Evolutionary conservation across 2,797 vertebrate genomes (phyloP).

Genomic region (Amblyopsis hoosieri): DNA sequence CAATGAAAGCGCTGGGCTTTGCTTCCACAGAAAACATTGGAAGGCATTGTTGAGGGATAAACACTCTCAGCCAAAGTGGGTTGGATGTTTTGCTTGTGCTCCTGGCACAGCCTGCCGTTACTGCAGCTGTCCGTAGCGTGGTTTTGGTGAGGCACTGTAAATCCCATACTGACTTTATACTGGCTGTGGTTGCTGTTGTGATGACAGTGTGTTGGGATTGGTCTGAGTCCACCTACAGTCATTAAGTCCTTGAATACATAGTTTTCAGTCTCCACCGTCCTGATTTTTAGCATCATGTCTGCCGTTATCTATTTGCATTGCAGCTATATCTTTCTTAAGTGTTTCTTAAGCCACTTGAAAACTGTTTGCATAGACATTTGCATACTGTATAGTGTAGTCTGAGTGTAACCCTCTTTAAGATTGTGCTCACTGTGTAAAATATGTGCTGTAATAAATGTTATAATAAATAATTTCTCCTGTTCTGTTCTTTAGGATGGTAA

Average conservation of each 20-base stretch:
- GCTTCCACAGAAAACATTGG: slow-evolving; percentile 75
- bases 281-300: slow-evolving; percentile 18
- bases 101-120: slow-evolving; percentile 52
- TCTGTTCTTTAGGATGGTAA: slow-evolving; percentile 25
- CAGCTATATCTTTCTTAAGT: slow-evolving; percentile 14
- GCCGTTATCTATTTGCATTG: slow-evolving; percentile 13
- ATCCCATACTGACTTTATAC: slow-evolving; percentile 52
- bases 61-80: slow-evolving; percentile 71
- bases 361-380: no score
- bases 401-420: no score
- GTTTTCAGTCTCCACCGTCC: slow-evolving; percentile 14
- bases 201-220: slow-evolving; percentile 56
- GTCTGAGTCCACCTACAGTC: slow-evolving; percentile 48
- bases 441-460: no score
- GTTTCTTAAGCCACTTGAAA: slow-evolving; percentile 13
- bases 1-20: slow-evolving; percentile 70
- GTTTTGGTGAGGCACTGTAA: slow-evolving; percentile 52
- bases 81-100: slow-evolving; percentile 69
- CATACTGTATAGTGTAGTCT: no score
- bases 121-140: slow-evolving; percentile 70
- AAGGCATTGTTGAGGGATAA: slow-evolving; percentile 72
- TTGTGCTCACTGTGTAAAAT: no score
- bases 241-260: slow-evolving; percentile 25
- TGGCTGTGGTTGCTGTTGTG: slow-evolving; percentile 58
- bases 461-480: slow-evolving; percentile 6